Percentiles rank a stretch among this genome's conserved stretches.
Evolutionary conservation across 1,140 invertebrate species (phyloP).

Genomic region (Metaphire vulgaris): DNA sequence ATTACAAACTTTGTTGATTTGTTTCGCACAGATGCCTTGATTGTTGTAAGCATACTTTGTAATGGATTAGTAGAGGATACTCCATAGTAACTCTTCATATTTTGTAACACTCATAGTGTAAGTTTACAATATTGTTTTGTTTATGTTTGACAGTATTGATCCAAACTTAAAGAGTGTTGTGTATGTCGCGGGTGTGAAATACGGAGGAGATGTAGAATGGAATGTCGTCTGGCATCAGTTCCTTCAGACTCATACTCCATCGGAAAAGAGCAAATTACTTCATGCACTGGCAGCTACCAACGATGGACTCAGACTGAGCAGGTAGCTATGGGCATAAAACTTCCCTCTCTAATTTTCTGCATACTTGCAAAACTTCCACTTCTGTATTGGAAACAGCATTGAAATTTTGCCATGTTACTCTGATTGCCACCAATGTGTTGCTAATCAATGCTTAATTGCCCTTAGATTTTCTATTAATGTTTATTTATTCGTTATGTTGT

Average conservation of each 20-base stretch:
- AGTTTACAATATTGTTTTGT: no score
- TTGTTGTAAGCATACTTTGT: no score
- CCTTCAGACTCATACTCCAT: slow-evolving; percentile 59
- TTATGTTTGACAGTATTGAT: slow-evolving; percentile 56
- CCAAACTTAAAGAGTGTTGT: slow-evolving; percentile 66
- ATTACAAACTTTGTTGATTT: no score
- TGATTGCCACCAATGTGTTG: no score
- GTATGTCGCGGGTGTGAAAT: slow-evolving; percentile 64
- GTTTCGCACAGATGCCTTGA: no score
- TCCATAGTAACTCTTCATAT: no score
- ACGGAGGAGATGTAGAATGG: slow-evolving; percentile 66
- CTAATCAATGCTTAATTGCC: no score
- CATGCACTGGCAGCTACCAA: slow-evolving; percentile 64
- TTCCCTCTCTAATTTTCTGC: slow-evolving; percentile 6
- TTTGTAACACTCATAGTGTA: no score
- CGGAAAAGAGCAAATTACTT: slow-evolving; percentile 63
- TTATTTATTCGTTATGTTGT: slow-evolving; percentile 23
- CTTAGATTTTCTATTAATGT: not conserved
- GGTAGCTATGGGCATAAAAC: slow-evolving; percentile 52
- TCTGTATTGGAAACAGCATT: no score
- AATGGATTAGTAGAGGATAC: no score
- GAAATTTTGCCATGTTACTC: no score
- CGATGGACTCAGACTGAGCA: slow-evolving; percentile 66
- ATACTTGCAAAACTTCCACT: not conserved
- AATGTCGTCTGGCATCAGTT: slow-evolving; percentile 66